Evolutionary conservation across 2,113 vertebrate species (phyloP).

Genomic region (Corythoichthys haematopterus): DNA sequence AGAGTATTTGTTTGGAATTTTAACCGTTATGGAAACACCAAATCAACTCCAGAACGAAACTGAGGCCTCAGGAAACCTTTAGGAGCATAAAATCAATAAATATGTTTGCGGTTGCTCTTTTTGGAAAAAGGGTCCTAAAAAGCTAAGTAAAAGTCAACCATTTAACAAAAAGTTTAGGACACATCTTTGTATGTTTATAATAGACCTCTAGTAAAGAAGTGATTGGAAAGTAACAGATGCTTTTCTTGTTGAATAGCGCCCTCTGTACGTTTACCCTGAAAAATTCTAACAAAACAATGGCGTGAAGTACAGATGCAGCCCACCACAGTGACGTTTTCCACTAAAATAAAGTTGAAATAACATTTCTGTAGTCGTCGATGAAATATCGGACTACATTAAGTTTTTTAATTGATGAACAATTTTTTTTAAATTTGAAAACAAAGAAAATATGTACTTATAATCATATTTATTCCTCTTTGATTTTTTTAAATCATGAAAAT

Average conservation of each 20-base stretch:
- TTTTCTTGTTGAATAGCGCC: slow-evolving; percentile 21
- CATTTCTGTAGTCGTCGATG: too few relatives aligned
- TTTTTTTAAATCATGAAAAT: too few relatives aligned
- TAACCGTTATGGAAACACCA: background rate
- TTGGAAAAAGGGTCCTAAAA: background rate
- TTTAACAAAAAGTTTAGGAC: too few relatives aligned
- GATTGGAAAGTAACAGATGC: background rate
- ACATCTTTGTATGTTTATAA: background rate
- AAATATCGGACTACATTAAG: too few relatives aligned
- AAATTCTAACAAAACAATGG: background rate
- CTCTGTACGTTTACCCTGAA: slow-evolving; percentile 16
- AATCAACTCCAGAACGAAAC: background rate
- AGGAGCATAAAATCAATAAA: background rate
- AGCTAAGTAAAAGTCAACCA: background rate
- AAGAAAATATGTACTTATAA: too few relatives aligned
- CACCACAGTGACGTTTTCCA: too few relatives aligned
- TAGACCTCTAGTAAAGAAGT: background rate
- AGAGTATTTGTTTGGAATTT: background rate
- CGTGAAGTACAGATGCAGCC: too few relatives aligned
- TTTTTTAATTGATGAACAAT: too few relatives aligned
- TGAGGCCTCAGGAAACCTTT: background rate
- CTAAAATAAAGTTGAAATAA: too few relatives aligned
- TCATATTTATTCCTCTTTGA: too few relatives aligned
- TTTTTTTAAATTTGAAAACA: too few relatives aligned
- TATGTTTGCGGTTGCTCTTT: too few relatives aligned